Percentiles rank a stretch among this genome's conserved stretches.
These are phyloP conservation scores for Cotesia chilonis DNA, from an alignment of 1,140 invertebrate species.

Conservation along the genomic window DNA sequence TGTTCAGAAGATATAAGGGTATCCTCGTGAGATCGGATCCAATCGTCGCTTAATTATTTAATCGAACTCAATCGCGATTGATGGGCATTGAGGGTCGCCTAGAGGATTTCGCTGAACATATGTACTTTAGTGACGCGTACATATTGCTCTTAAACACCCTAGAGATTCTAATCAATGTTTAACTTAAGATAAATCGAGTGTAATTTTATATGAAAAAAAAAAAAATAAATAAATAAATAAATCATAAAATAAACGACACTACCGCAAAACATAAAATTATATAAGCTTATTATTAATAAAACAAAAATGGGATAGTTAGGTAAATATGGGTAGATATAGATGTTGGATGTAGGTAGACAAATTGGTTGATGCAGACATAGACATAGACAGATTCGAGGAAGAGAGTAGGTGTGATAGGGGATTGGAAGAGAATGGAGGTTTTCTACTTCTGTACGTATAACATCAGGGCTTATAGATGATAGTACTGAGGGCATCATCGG, in stretches of 20 bases:
- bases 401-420: conserved; percentile 3
- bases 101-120: conserved; percentile 30
- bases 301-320: too few species aligned
- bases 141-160: not conserved
- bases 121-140: conserved; percentile 28
- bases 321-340: too few species aligned
- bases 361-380: not conserved
- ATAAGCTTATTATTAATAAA: too few species aligned
- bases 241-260: too few species aligned
- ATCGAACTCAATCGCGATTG: conserved; percentile 29
- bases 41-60: conserved; percentile 36
- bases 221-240: too few species aligned
- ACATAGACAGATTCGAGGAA: not conserved
- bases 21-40: not conserved
- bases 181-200: too few species aligned
- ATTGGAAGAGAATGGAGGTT: conserved; percentile 1
- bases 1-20: conserved; percentile 9
- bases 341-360: not conserved
- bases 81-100: conserved; percentile 23
- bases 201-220: too few species aligned
- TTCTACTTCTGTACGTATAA: conserved; percentile 17
- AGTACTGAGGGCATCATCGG: conserved; percentile 56
- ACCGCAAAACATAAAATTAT: too few species aligned
- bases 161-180: not conserved
- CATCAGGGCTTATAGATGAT: conserved; percentile 40